Percentiles rank a stretch among this genome's conserved stretches.
phyloP scores from a whole-genome alignment of 2,797 vertebrate genomes.

The Ceyx erithaca region DNA sequence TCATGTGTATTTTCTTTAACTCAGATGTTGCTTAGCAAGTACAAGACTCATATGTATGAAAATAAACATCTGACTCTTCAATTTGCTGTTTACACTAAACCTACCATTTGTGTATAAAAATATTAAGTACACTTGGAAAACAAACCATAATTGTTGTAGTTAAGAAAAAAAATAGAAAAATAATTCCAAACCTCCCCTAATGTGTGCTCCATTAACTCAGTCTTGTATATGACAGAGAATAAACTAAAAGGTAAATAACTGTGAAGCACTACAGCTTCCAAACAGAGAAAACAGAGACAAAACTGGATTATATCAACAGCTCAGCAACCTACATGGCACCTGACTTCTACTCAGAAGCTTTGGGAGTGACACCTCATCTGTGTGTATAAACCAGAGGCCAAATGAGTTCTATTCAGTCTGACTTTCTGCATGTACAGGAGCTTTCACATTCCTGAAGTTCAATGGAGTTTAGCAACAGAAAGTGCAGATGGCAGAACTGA shows the following conservation, averaged over 20 bases:
- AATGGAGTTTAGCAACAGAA: not conserved
- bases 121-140: not conserved
- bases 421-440: not conserved
- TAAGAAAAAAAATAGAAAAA: not conserved
- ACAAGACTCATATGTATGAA: not conserved
- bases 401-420: not conserved
- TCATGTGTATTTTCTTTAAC: not conserved
- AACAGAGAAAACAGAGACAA: not conserved
- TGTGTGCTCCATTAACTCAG: not conserved
- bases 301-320: not conserved
- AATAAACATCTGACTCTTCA: constrained; percentile 23
- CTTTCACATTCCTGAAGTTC: not conserved
- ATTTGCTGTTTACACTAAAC: not conserved
- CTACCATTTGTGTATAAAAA: constrained; percentile 13
- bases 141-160: not conserved
- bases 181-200: not conserved
- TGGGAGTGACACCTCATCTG: not conserved
- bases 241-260: constrained; percentile 5
- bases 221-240: not conserved
- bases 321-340: not conserved
- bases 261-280: not conserved
- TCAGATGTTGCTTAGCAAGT: not conserved
- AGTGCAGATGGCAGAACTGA: not conserved
- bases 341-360: not conserved
- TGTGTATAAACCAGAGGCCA: not conserved